These are phyloP conservation scores for Lacerta agilis DNA, from an alignment of 2,797 vertebrate species.

Conservation along the genomic window DNA sequence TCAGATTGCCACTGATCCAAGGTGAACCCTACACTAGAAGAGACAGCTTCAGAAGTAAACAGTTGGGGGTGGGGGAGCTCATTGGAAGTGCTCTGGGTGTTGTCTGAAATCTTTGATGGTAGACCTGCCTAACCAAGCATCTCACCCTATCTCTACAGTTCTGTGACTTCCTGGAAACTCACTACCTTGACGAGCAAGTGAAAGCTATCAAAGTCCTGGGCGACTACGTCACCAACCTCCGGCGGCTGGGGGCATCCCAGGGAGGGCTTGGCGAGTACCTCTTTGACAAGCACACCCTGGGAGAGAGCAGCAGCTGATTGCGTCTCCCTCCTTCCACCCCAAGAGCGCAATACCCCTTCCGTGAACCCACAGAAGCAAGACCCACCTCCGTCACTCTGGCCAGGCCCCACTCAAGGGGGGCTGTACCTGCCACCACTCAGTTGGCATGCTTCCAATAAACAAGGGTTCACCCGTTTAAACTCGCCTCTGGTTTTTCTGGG, in stretches of 20 bases:
- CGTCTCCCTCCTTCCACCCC: not conserved
- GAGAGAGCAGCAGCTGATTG: constrained; percentile 41
- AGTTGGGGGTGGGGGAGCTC: too few species aligned
- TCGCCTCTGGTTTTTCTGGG: not conserved
- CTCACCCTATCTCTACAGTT: not conserved
- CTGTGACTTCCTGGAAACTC: constrained; percentile 29
- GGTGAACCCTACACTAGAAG: not conserved
- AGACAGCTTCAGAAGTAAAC: not conserved
- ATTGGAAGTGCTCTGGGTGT: not conserved
- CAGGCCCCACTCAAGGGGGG: constrained; percentile 31
- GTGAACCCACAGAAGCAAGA: constrained; percentile 26
- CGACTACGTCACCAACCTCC: constrained; percentile 29
- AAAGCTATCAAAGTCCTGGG: constrained; percentile 41
- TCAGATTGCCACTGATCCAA: too few species aligned
- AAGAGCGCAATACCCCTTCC: not conserved
- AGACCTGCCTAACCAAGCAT: too few species aligned
- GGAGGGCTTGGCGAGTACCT: constrained; percentile 23
- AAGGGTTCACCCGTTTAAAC: constrained; percentile 42
- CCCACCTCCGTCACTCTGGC: not conserved
- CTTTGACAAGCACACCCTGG: constrained; percentile 46
- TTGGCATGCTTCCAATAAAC: constrained; percentile 45
- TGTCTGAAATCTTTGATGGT: not conserved
- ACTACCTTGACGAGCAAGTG: constrained; percentile 22
- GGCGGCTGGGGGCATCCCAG: constrained; percentile 2
- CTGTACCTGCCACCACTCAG: constrained; percentile 7